Conservation (phyloP, 2,797 vertebrate genomes). For the Enteromius thamalakanensis region DNA sequence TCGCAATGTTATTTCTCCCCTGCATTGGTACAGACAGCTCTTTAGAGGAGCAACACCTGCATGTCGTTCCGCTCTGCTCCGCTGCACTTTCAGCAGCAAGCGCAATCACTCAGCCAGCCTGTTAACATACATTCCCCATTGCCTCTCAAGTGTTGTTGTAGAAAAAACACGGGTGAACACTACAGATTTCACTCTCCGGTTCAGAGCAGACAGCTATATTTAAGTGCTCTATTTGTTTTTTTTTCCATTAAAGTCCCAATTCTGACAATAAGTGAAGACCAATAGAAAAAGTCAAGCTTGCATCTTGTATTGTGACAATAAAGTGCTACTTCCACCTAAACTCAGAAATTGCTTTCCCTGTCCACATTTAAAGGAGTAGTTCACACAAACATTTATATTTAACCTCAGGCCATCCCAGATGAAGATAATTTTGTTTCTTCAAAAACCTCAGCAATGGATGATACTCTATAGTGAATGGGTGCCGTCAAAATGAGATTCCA, state of each 20-base stretch:
- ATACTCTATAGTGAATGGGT: not conserved
- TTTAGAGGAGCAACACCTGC: slow-evolving; percentile 45
- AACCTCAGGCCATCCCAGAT: not conserved
- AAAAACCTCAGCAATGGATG: not conserved
- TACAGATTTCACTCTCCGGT: slow-evolving; percentile 14
- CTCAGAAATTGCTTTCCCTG: slow-evolving; percentile 2
- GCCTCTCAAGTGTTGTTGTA: slow-evolving; percentile 21
- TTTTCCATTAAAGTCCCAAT: not conserved
- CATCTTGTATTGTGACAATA: not conserved
- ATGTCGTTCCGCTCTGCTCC: slow-evolving; percentile 21
- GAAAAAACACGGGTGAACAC: slow-evolving; percentile 40
- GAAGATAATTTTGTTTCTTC: not conserved
- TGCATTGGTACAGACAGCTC: slow-evolving; percentile 17
- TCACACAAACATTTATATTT: not conserved
- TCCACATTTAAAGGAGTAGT: not conserved
- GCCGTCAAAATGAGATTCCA: not conserved
- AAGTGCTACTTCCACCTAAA: not conserved
- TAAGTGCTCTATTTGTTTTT: slow-evolving; percentile 40
- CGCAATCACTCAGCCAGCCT: slow-evolving; percentile 35
- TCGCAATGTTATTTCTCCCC: slow-evolving; percentile 33
- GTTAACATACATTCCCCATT: slow-evolving; percentile 48
- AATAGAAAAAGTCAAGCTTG: not conserved
- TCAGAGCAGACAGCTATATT: slow-evolving; percentile 16
- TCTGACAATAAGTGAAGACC: slow-evolving; percentile 7
- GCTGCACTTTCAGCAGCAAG: slow-evolving; percentile 5